These are phyloP conservation scores for Empis livida DNA, from an alignment of 2,888 invertebrate genomes.

Conservation along the genomic window DNA sequence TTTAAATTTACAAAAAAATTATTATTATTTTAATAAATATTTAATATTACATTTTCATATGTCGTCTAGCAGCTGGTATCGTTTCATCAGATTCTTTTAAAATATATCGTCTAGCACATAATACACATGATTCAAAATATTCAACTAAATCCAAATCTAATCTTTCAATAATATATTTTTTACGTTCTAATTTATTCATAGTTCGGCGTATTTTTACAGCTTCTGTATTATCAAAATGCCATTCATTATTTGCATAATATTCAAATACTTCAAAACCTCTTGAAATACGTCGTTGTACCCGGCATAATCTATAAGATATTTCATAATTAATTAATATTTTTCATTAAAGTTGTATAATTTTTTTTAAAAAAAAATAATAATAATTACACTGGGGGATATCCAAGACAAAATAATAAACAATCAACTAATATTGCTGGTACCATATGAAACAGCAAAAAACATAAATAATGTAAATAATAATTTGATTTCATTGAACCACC, in stretches of 20 bases:
- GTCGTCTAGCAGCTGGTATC: slow-evolving; percentile 63
- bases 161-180: slow-evolving; percentile 53
- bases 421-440: slow-evolving; percentile 82
- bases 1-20: neutral
- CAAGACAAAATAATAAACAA: slow-evolving; percentile 58
- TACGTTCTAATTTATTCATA: slow-evolving; percentile 51
- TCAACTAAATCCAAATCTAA: slow-evolving; percentile 56
- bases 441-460: slow-evolving; percentile 77
- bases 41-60: slow-evolving; percentile 62
- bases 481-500: slow-evolving; percentile 79
- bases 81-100: slow-evolving; percentile 73
- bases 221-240: slow-evolving; percentile 71
- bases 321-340: neutral
- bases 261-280: slow-evolving; percentile 83
- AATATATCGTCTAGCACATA: slow-evolving; percentile 65
- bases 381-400: slow-evolving; percentile 78
- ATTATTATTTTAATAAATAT: neutral
- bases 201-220: slow-evolving; percentile 42
- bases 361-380: neutral
- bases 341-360: neutral
- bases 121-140: slow-evolving; percentile 73
- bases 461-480: slow-evolving; percentile 63
- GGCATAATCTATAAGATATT: slow-evolving; percentile 51
- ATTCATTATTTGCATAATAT: slow-evolving; percentile 84
- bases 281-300: slow-evolving; percentile 67